Evolutionary conservation across 2,113 vertebrate genomes (phyloP).

Genomic region (Larimichthys crocea): DNA sequence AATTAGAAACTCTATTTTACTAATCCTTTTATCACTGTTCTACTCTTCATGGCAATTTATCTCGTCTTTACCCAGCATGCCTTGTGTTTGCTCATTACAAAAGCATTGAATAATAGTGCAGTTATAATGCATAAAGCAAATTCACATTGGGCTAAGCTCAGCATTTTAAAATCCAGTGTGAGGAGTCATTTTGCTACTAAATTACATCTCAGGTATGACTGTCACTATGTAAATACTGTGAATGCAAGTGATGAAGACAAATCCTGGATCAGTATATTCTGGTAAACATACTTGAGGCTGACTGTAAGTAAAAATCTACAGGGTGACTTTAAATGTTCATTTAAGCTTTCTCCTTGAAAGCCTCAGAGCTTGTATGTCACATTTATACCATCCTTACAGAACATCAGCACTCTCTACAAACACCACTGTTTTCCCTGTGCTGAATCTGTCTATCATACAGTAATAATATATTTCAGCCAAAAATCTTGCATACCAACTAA

Average conservation of each 20-base stretch:
- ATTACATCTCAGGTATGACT: slow-evolving; percentile 10
- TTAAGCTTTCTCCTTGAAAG: slow-evolving; percentile 15
- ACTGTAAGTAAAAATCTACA: neutral
- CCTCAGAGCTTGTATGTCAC: slow-evolving; percentile 2
- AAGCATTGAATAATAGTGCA: slow-evolving; percentile 28
- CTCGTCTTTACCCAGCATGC: slow-evolving; percentile 35
- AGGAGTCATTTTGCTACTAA: slow-evolving; percentile 19
- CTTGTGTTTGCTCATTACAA: slow-evolving; percentile 47
- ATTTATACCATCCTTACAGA: slow-evolving; percentile 27
- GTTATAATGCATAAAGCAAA: slow-evolving; percentile 37
- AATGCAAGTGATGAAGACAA: slow-evolving; percentile 14
- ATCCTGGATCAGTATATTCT: neutral
- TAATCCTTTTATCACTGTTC: slow-evolving; percentile 64
- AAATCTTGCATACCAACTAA: slow-evolving; percentile 37
- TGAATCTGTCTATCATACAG: slow-evolving; percentile 11
- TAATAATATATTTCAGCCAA: slow-evolving; percentile 31
- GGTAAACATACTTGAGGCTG: neutral
- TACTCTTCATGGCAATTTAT: slow-evolving; percentile 50
- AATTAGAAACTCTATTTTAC: slow-evolving; percentile 67
- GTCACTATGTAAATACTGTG: slow-evolving; percentile 13
- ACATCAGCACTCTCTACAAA: slow-evolving; percentile 13
- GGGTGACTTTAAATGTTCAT: slow-evolving; percentile 34
- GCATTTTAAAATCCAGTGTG: slow-evolving; percentile 19
- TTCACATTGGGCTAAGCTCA: slow-evolving; percentile 16
- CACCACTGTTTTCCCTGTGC: neutral